Evolutionary conservation across 1,140 invertebrate species (phyloP).

Genomic region (Hypothenemus hampei): DNA sequence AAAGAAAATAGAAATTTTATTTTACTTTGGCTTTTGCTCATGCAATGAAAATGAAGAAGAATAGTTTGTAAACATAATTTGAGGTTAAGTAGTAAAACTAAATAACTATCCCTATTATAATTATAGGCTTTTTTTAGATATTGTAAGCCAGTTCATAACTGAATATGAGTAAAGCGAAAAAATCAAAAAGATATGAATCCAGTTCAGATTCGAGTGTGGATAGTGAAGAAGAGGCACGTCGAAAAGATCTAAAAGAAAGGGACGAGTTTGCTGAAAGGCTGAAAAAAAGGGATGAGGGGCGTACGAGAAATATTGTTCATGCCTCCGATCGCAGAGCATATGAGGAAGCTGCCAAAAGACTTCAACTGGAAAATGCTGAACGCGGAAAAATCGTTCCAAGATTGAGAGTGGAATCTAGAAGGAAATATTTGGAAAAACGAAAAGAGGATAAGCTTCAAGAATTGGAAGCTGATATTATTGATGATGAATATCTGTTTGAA

Average conservation of each 20-base stretch:
- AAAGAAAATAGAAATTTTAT: too few relatives aligned
- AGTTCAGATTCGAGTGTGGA: conserved; percentile 52
- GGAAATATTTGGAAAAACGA: conserved; percentile 92
- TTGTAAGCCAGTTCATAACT: too few relatives aligned
- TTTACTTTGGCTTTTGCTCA: too few relatives aligned
- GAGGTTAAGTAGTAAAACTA: too few relatives aligned
- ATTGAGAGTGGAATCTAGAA: conserved; percentile 82
- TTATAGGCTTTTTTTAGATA: too few relatives aligned
- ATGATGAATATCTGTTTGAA: conserved; percentile 94
- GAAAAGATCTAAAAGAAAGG: conserved; percentile 85
- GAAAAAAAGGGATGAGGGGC: conserved; percentile 85
- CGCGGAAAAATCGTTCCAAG: conserved; percentile 82
- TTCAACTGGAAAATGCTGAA: conserved; percentile 83
- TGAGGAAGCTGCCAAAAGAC: conserved; percentile 87
- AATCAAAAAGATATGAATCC: conserved; percentile 49
- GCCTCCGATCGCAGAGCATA: conserved; percentile 69
- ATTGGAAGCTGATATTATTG: conserved; percentile 89
- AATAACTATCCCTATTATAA: too few relatives aligned
- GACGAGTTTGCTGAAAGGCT: conserved; percentile 92
- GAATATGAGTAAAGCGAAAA: conserved; percentile 48
- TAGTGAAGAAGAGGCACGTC: conserved; percentile 47
- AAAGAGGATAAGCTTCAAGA: conserved; percentile 96
- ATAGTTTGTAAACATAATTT: too few relatives aligned
- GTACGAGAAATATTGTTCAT: conserved; percentile 75
- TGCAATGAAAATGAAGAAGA: too few relatives aligned